Conservation (phyloP, 1,140 invertebrate genomes). For the Mylabris phalerata region DNA sequence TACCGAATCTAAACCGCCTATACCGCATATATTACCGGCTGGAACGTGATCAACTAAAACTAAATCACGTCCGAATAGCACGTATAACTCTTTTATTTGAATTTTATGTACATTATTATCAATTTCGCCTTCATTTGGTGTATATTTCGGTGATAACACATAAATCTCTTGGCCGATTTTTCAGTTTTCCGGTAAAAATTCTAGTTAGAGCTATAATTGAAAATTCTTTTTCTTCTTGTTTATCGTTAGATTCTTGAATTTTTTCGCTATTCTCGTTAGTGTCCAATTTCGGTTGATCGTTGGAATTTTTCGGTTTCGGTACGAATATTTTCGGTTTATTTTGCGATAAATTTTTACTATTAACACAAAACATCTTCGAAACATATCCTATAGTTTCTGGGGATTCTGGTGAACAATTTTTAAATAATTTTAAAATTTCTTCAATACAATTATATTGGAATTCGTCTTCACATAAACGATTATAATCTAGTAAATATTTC, state of each 20-base stretch:
- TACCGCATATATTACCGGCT: constrained; percentile 84
- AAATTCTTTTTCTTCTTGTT: constrained; percentile 30
- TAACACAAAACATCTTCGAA: constrained; percentile 91
- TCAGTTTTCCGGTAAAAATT: constrained; percentile 84
- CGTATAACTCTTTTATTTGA: constrained; percentile 66
- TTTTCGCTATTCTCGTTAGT: neutral
- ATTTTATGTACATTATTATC: constrained; percentile 47
- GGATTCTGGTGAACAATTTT: constrained; percentile 59
- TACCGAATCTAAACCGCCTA: constrained; percentile 82
- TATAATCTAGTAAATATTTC: constrained; percentile 44
- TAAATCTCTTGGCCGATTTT: constrained; percentile 70
- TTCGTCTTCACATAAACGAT: constrained; percentile 28
- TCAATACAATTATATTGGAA: constrained; percentile 27
- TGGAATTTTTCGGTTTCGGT: constrained; percentile 19
- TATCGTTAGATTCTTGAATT: constrained; percentile 34
- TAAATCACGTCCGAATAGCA: constrained; percentile 92
- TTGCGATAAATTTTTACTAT: constrained; percentile 51
- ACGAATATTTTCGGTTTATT: constrained; percentile 31
- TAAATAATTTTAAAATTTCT: constrained; percentile 41
- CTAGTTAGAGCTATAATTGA: constrained; percentile 89
- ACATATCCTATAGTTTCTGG: constrained; percentile 76
- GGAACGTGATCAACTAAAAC: constrained; percentile 70
- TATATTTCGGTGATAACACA: constrained; percentile 72
- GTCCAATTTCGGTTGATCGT: constrained; percentile 3
- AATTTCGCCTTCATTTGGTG: constrained; percentile 28